Conservation (phyloP, 2,797 vertebrate genomes). For the Threskiornis aethiopicus region DNA sequence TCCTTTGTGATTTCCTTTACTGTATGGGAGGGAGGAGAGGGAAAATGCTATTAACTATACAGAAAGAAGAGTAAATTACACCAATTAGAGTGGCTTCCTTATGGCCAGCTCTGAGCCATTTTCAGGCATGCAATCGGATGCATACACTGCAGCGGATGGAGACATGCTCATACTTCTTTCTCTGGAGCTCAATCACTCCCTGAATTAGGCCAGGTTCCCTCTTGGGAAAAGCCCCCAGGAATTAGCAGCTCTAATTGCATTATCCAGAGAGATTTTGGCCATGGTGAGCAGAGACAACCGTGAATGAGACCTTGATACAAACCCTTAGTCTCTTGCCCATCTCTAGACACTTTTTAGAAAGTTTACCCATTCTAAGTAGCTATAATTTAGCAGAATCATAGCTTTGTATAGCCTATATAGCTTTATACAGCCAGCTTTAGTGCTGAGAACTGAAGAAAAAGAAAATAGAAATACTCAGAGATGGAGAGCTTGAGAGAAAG, state of each 20-base stretch:
- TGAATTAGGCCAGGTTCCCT: background rate
- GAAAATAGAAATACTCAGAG: background rate
- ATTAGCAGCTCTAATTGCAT: background rate
- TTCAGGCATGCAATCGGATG: background rate
- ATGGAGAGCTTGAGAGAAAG: background rate
- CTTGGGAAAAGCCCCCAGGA: background rate
- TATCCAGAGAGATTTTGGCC: background rate
- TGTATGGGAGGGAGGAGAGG: background rate
- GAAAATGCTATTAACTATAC: background rate
- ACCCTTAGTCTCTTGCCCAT: background rate
- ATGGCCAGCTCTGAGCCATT: background rate
- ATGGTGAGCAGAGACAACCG: background rate
- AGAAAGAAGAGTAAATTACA: background rate
- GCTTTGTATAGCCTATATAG: background rate
- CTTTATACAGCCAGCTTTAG: background rate
- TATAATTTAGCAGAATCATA: background rate
- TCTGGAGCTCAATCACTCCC: accelerated
- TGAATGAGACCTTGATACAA: background rate
- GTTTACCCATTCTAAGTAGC: background rate
- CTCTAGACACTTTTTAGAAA: background rate
- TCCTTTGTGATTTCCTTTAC: background rate
- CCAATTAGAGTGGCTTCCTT: background rate
- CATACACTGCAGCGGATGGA: background rate
- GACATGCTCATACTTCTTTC: background rate
- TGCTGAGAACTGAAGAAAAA: background rate